phyloP scores from a whole-genome alignment of 2,113 vertebrate species.

The Cephalopholis sonnerati region DNA sequence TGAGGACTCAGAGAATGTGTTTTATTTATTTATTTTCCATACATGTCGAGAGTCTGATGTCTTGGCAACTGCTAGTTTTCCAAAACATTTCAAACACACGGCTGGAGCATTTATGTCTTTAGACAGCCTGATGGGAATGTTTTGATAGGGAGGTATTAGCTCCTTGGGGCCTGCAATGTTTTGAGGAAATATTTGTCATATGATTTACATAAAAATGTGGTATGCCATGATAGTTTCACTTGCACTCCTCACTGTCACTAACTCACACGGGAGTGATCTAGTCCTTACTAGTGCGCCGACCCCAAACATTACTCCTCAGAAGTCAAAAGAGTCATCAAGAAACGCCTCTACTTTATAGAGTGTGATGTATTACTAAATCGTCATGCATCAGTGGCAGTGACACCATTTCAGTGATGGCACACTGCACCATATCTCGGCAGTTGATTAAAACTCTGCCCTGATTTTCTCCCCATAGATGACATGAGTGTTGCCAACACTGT shows the following conservation, averaged over 20 bases:
- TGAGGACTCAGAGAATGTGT: slow-evolving; percentile 19
- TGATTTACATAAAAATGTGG: slow-evolving; percentile 56
- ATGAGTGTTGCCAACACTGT: slow-evolving; percentile 35
- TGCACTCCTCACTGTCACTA: neutral
- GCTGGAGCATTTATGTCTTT: slow-evolving; percentile 40
- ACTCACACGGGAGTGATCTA: neutral
- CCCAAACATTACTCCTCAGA: slow-evolving; percentile 3
- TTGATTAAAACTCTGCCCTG: slow-evolving; percentile 56
- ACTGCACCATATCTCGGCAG: slow-evolving; percentile 22
- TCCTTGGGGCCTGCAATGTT: slow-evolving; percentile 31
- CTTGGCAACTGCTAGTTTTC: slow-evolving; percentile 62
- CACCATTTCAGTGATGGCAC: slow-evolving; percentile 51
- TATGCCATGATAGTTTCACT: slow-evolving; percentile 10
- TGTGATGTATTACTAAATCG: slow-evolving; percentile 15
- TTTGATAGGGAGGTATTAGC: slow-evolving; percentile 39
- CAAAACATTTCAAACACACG: slow-evolving; percentile 60
- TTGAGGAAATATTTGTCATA: slow-evolving; percentile 31
- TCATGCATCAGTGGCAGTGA: slow-evolving; percentile 31
- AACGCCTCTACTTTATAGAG: slow-evolving; percentile 2
- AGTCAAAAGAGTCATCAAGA: slow-evolving; percentile 41
- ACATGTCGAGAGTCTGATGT: slow-evolving; percentile 38
- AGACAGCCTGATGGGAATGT: slow-evolving; percentile 53
- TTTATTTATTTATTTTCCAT: slow-evolving; percentile 48
- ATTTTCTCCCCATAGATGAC: slow-evolving; percentile 38
- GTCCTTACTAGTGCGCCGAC: neutral